Conservation (phyloP, 2,113 vertebrate genomes). For the Calcarius ornatus region DNA sequence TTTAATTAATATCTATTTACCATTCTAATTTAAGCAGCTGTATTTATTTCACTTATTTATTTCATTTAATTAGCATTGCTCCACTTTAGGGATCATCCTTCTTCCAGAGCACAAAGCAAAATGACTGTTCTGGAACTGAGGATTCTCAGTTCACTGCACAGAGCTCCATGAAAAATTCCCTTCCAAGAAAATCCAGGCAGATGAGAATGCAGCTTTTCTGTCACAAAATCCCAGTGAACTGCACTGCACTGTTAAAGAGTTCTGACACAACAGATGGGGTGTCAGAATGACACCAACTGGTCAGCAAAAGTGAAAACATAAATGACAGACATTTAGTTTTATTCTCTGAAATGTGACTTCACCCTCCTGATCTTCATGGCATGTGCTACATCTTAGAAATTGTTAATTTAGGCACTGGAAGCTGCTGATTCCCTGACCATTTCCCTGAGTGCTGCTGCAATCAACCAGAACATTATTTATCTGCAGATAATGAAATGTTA, state of each 20-base stretch:
- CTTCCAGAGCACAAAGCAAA: background rate
- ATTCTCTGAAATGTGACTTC: conserved; percentile 54
- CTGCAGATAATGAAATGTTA: conserved; percentile 8
- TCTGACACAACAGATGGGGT: conserved; percentile 63
- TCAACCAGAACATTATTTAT: background rate
- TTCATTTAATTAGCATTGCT: background rate
- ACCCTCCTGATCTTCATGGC: conserved; percentile 15
- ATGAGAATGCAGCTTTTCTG: background rate
- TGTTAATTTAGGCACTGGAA: conserved; percentile 30
- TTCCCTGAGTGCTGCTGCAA: background rate
- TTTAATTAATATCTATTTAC: background rate
- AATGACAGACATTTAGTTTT: conserved; percentile 26
- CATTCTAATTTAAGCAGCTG: background rate
- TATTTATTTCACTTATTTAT: background rate
- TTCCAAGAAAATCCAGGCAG: background rate
- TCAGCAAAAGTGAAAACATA: background rate
- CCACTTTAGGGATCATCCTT: background rate
- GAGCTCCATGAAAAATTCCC: background rate
- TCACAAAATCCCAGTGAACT: conserved; percentile 38
- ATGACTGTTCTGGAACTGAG: background rate
- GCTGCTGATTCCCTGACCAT: background rate
- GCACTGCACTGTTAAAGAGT: conserved; percentile 18
- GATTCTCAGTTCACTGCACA: background rate
- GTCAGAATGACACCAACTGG: conserved; percentile 42
- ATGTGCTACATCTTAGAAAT: conserved; percentile 30